phyloP scores from a whole-genome alignment of 2,888 invertebrate genomes.

The Luperina testacea region DNA sequence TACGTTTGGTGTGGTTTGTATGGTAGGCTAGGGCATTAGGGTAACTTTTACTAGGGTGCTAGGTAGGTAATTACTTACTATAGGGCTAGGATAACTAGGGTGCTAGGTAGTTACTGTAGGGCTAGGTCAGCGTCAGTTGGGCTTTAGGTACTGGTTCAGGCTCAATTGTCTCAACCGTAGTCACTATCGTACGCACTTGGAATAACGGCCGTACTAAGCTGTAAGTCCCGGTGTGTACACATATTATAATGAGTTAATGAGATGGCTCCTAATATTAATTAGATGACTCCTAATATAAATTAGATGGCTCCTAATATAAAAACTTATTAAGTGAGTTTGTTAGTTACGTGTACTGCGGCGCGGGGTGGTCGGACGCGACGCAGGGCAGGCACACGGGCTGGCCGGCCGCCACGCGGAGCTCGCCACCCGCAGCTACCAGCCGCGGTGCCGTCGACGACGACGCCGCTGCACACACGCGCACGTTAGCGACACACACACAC shows the following conservation, averaged over 20 bases:
- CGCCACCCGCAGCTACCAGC: constrained; percentile 88
- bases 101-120: too few relatives aligned
- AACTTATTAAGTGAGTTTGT: neutral
- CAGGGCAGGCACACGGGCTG: constrained; percentile 91
- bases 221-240: too few relatives aligned
- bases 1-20: too few relatives aligned
- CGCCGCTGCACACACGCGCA: constrained; percentile 61
- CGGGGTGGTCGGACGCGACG: constrained; percentile 91
- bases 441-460: constrained; percentile 88
- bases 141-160: too few relatives aligned
- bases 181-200: too few relatives aligned
- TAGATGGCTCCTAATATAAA: neutral
- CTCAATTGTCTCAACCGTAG: too few relatives aligned
- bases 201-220: too few relatives aligned
- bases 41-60: too few relatives aligned
- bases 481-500: neutral
- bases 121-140: too few relatives aligned
- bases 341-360: constrained; percentile 91
- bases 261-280: neutral
- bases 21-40: too few relatives aligned
- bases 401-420: constrained; percentile 89
- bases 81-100: too few relatives aligned
- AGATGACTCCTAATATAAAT: neutral
- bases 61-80: too few relatives aligned
- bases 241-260: neutral